These are phyloP conservation scores for Pandemis corylana DNA, from an alignment of 2,888 invertebrate species.

Conservation along the genomic window DNA sequence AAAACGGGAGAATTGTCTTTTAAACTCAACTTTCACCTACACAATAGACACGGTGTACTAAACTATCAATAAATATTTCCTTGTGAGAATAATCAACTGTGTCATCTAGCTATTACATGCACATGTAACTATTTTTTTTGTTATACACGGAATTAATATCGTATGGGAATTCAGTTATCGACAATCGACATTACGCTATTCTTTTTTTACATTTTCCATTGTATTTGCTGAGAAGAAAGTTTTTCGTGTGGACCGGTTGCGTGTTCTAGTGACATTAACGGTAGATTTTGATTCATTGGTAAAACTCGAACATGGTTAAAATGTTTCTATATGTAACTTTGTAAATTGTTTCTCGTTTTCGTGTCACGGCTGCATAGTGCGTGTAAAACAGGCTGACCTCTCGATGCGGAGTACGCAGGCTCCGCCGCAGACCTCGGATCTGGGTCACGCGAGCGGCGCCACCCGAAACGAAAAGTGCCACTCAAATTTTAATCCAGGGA, in stretches of 20 bases:
- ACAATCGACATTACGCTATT: slow-evolving; percentile 48
- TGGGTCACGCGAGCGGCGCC: slow-evolving; percentile 68
- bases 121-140: slow-evolving; percentile 53
- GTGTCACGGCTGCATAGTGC: slow-evolving; percentile 60
- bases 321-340: slow-evolving; percentile 41
- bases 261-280: slow-evolving; percentile 49
- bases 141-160: slow-evolving; percentile 43
- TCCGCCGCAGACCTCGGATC: slow-evolving; percentile 64
- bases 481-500: slow-evolving; percentile 42
- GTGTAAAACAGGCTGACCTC: slow-evolving; percentile 65
- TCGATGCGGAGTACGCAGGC: slow-evolving; percentile 65
- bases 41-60: slow-evolving; percentile 65
- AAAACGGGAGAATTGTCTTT: slow-evolving; percentile 34
- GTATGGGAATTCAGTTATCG: slow-evolving; percentile 52
- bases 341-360: slow-evolving; percentile 54
- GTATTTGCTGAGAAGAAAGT: slow-evolving; percentile 39
- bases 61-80: slow-evolving; percentile 49
- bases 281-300: slow-evolving; percentile 45
- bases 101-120: slow-evolving; percentile 54
- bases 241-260: slow-evolving; percentile 45
- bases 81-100: slow-evolving; percentile 63
- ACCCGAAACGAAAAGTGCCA: slow-evolving; percentile 59
- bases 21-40: slow-evolving; percentile 75
- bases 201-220: slow-evolving; percentile 41
- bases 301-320: slow-evolving; percentile 42